Evolutionary conservation across 2,888 invertebrate genomes (phyloP).

Genomic region (Thereva unica): DNA sequence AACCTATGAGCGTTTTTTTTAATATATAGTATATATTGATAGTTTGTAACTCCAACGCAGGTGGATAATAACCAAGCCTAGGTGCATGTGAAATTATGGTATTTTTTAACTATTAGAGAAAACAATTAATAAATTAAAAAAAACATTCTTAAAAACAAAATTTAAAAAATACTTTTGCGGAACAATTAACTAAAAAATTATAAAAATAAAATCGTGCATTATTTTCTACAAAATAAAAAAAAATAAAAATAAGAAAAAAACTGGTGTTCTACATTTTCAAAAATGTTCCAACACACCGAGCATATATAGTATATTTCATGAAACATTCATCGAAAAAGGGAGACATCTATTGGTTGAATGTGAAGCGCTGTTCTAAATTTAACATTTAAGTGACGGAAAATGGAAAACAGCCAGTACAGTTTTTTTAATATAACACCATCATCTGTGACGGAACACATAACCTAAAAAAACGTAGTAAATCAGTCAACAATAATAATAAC

Average conservation of each 20-base stretch:
- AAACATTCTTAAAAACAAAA: neutral
- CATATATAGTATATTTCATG: no score
- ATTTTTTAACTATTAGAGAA: neutral
- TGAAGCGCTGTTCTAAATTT: slow-evolving; percentile 9
- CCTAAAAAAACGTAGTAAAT: slow-evolving; percentile 17
- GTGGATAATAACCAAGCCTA: no score
- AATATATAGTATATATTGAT: neutral
- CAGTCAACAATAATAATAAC: neutral
- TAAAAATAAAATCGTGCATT: slow-evolving; percentile 19
- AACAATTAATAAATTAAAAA: neutral
- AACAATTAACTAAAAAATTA: slow-evolving; percentile 1
- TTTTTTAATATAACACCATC: slow-evolving; percentile 24
- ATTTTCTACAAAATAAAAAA: slow-evolving; percentile 23
- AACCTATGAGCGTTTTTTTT: neutral
- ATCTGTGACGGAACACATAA: slow-evolving; percentile 26
- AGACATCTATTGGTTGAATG: slow-evolving; percentile 30
- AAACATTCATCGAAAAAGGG: neutral
- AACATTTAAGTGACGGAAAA: slow-evolving; percentile 19
- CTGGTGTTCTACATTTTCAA: no score
- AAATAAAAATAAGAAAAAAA: neutral
- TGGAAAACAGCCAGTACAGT: slow-evolving; percentile 22
- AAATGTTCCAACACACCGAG: no score
- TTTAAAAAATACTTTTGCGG: neutral
- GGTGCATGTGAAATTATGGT: no score
- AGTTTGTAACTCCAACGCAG: neutral